Conservation (phyloP, 2,888 invertebrate species). For the Phrixothrix hirtus region DNA sequence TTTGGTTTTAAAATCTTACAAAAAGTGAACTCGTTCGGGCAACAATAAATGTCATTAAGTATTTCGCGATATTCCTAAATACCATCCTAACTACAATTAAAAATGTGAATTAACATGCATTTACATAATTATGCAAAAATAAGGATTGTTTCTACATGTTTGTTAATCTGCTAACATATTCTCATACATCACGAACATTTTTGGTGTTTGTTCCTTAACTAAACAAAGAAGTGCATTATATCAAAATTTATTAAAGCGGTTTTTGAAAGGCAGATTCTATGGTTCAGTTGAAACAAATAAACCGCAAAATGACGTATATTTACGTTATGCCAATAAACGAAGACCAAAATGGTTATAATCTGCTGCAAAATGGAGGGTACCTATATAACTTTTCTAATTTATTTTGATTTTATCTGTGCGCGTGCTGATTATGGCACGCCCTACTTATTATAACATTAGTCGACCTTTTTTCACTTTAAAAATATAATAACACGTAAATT, state of each 20-base stretch:
- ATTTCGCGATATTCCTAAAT: background rate
- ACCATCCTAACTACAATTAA: conserved; percentile 2
- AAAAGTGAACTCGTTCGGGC: too few relatives aligned
- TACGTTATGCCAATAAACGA: conserved; percentile 54
- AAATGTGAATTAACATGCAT: conserved; percentile 11
- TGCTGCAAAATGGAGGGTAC: conserved; percentile 51
- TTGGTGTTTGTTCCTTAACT: too few relatives aligned
- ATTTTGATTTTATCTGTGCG: conserved; percentile 16
- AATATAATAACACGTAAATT: too few relatives aligned
- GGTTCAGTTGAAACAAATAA: conserved; percentile 26
- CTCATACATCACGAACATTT: conserved; percentile 17
- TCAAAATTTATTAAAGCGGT: too few relatives aligned
- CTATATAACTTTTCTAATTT: conserved; percentile 16
- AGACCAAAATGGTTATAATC: conserved; percentile 51
- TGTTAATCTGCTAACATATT: too few relatives aligned
- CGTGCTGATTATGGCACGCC: conserved; percentile 21
- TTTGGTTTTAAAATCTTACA: too few relatives aligned
- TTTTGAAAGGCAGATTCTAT: conserved; percentile 6
- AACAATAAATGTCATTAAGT: too few relatives aligned
- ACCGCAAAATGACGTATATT: conserved; percentile 54
- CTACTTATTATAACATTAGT: conserved; percentile 13
- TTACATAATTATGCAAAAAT: conserved; percentile 7
- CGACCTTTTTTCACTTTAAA: conserved; percentile 2
- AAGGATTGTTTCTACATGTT: too few relatives aligned
- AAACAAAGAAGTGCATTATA: background rate